These are phyloP conservation scores for Grallaria varia DNA, from an alignment of 2,113 vertebrate genomes.

Conservation along the genomic window DNA sequence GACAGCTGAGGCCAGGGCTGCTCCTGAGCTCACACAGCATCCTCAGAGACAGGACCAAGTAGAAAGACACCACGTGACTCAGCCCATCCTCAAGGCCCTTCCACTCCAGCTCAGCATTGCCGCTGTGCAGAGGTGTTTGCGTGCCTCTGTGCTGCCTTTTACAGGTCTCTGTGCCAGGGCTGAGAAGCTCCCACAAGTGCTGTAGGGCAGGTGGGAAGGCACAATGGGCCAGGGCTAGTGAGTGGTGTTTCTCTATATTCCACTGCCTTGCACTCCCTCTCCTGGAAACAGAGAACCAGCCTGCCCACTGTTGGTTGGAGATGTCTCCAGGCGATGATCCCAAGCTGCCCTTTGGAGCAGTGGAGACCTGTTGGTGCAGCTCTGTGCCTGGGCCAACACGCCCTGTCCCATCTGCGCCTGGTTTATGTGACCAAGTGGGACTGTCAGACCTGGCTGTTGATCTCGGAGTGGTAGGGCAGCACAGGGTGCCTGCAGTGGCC, in stretches of 20 bases:
- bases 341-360: neutral
- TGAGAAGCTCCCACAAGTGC: neutral
- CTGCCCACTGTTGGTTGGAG: rapidly evolving
- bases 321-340: rapidly evolving
- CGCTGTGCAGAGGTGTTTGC: rapidly evolving
- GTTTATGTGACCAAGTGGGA: neutral
- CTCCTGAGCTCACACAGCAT: neutral
- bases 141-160: too few species aligned
- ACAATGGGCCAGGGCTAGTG: rapidly evolving
- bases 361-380: neutral
- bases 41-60: rapidly evolving
- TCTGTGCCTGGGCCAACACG: neutral
- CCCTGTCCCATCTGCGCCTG: rapidly evolving
- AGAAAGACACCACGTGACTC: rapidly evolving
- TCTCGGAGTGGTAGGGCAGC: neutral
- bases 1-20: neutral
- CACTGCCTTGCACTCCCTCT: neutral
- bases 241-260: neutral
- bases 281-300: neutral
- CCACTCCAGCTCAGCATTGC: neutral
- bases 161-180: too few species aligned
- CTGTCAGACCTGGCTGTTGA: neutral
- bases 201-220: neutral
- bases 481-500: rapidly evolving
- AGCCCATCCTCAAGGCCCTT: too few species aligned